Conservation (phyloP, 2,113 vertebrate species). For the Pelecanoides urinatrix region DNA sequence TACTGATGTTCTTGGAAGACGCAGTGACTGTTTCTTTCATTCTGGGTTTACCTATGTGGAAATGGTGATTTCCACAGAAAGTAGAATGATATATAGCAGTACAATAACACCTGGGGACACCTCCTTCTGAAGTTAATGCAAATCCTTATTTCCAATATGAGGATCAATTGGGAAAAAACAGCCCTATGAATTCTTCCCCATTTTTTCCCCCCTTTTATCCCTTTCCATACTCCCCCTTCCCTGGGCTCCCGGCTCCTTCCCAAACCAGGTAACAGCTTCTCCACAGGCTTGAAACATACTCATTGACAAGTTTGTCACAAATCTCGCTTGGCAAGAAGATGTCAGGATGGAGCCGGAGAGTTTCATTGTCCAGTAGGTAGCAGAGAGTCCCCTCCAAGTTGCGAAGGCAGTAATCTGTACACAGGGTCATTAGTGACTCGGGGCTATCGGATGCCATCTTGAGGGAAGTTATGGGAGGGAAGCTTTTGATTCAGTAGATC, state of each 20-base stretch:
- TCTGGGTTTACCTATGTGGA: neutral
- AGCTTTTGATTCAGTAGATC: neutral
- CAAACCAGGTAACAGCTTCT: neutral
- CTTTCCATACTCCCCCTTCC: neutral
- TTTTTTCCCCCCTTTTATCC: neutral
- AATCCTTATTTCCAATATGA: neutral
- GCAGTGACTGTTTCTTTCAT: neutral
- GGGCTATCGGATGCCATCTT: slow-evolving; percentile 88
- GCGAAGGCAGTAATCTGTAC: slow-evolving; percentile 90
- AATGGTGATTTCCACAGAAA: neutral
- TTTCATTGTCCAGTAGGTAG: slow-evolving; percentile 86
- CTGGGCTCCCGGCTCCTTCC: neutral
- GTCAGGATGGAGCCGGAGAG: slow-evolving; percentile 85
- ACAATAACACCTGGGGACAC: neutral
- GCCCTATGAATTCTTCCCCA: neutral
- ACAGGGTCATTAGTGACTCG: slow-evolving; percentile 90
- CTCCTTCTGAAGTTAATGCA: neutral
- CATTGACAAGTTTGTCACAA: slow-evolving; percentile 93
- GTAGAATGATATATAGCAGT: neutral
- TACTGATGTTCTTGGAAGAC: neutral
- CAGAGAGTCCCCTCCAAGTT: slow-evolving; percentile 94
- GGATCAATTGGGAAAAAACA: neutral
- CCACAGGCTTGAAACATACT: slow-evolving; percentile 71
- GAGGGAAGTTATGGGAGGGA: neutral
- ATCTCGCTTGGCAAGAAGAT: slow-evolving; percentile 97